These are phyloP conservation scores for Malurus splendens DNA, from an alignment of 2,797 vertebrate species.

Conservation along the genomic window DNA sequence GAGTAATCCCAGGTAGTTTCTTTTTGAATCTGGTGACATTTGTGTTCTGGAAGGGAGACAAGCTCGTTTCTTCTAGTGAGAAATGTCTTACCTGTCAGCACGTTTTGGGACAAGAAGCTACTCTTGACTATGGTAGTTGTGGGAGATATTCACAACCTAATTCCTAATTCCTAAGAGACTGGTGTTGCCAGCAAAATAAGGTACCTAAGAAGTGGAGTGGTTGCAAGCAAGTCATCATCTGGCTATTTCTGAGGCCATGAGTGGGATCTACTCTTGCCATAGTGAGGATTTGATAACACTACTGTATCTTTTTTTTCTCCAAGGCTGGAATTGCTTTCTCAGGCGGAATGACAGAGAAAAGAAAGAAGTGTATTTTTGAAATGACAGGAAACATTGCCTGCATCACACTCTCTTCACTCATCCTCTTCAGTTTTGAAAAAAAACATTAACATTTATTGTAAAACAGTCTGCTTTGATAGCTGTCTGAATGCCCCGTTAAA, in stretches of 20 bases:
- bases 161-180: background rate
- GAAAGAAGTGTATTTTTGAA: background rate
- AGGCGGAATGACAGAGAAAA: background rate
- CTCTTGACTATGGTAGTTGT: background rate
- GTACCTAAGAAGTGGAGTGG: background rate
- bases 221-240: background rate
- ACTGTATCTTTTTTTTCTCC: background rate
- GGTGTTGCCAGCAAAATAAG: background rate
- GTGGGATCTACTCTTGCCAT: background rate
- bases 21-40: conserved; percentile 12
- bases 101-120: background rate
- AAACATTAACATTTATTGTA: conserved; percentile 11
- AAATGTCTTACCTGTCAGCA: background rate
- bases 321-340: background rate
- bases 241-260: background rate
- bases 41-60: background rate
- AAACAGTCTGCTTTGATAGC: conserved; percentile 7
- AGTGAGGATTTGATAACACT: background rate
- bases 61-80: background rate
- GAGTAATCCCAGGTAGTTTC: conserved; percentile 48
- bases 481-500: background rate
- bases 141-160: background rate
- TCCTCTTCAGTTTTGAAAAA: background rate
- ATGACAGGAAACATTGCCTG: background rate
- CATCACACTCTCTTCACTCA: background rate